Conservation (phyloP, 2,113 vertebrate genomes). For the Himantopus leucocephalus region DNA sequence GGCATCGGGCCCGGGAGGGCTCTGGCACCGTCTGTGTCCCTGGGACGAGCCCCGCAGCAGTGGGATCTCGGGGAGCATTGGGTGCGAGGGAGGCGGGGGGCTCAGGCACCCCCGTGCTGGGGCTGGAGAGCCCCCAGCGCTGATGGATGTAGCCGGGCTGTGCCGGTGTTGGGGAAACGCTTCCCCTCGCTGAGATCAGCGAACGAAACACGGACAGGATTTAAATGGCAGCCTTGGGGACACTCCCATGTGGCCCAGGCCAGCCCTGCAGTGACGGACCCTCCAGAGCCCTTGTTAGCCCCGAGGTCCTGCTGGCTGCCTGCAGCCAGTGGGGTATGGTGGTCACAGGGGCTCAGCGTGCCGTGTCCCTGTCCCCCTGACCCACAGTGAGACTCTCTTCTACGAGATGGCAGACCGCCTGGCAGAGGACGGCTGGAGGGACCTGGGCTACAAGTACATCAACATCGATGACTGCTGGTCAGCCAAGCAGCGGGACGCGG, state of each 20-base stretch:
- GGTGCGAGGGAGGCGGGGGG: neutral
- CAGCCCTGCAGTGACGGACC: neutral
- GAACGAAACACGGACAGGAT: rapidly evolving
- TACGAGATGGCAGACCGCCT: constrained; percentile 89
- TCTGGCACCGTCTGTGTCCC: neutral
- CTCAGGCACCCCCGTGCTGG: neutral
- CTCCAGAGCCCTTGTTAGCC: neutral
- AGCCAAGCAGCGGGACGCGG: constrained; percentile 74
- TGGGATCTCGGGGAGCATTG: neutral
- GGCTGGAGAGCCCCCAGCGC: no score
- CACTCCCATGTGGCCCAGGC: rapidly evolving
- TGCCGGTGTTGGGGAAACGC: rapidly evolving
- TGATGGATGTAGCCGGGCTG: neutral
- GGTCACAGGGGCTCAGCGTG: neutral
- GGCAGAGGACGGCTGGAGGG: constrained; percentile 80
- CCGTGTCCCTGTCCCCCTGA: rapidly evolving
- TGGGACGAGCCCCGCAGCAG: neutral
- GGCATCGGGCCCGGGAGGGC: neutral
- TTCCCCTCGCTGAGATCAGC: neutral
- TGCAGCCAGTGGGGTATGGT: neutral
- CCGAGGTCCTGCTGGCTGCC: rapidly evolving
- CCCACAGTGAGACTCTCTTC: constrained; percentile 84
- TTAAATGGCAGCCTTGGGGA: neutral
- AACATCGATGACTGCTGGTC: constrained; percentile 97
- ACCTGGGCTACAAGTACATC: constrained; percentile 82